Percentiles rank a stretch among this genome's conserved stretches.
phyloP scores from a whole-genome alignment of 2,888 invertebrate genomes.

The Globia sparganii region DNA sequence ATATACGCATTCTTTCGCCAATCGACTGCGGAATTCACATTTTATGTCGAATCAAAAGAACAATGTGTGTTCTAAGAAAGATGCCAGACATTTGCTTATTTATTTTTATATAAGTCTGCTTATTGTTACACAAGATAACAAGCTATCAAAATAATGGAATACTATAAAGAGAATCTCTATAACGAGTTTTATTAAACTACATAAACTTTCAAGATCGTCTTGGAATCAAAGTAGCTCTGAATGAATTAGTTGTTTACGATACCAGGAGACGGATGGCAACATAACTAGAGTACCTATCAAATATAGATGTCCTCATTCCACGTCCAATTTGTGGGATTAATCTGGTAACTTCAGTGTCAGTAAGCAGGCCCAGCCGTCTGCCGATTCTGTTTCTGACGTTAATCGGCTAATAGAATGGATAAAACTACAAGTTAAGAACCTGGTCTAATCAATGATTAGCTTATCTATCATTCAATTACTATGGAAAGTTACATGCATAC shows the following conservation, averaged over 20 bases:
- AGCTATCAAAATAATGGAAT: slow-evolving; percentile 37
- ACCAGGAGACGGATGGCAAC: slow-evolving; percentile 26
- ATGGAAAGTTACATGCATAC: slow-evolving; percentile 44
- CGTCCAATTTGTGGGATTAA: slow-evolving; percentile 32
- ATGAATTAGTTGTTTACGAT: slow-evolving; percentile 52
- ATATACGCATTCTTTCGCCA: slow-evolving; percentile 18
- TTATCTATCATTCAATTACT: slow-evolving; percentile 25
- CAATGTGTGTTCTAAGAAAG: slow-evolving; percentile 48
- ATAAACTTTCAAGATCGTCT: slow-evolving; percentile 20
- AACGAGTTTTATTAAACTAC: slow-evolving; percentile 36
- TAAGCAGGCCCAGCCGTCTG: slow-evolving; percentile 23
- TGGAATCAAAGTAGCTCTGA: slow-evolving; percentile 35
- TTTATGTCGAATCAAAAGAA: slow-evolving; percentile 45
- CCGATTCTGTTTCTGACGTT: slow-evolving; percentile 35
- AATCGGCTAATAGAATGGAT: slow-evolving; percentile 18
- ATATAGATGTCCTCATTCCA: slow-evolving; percentile 49
- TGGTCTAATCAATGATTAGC: slow-evolving; percentile 16
- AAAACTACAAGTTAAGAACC: slow-evolving; percentile 33
- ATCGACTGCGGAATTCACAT: slow-evolving; percentile 40
- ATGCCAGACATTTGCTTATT: slow-evolving; percentile 50
- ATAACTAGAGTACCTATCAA: slow-evolving; percentile 25
- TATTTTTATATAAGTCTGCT: slow-evolving; percentile 48
- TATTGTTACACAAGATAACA: slow-evolving; percentile 43
- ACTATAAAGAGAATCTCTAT: slow-evolving; percentile 33
- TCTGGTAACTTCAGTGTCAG: slow-evolving; percentile 25